These are phyloP conservation scores for Sebastes elongatus DNA, from an alignment of 2,797 vertebrate species.

Conservation along the genomic window DNA sequence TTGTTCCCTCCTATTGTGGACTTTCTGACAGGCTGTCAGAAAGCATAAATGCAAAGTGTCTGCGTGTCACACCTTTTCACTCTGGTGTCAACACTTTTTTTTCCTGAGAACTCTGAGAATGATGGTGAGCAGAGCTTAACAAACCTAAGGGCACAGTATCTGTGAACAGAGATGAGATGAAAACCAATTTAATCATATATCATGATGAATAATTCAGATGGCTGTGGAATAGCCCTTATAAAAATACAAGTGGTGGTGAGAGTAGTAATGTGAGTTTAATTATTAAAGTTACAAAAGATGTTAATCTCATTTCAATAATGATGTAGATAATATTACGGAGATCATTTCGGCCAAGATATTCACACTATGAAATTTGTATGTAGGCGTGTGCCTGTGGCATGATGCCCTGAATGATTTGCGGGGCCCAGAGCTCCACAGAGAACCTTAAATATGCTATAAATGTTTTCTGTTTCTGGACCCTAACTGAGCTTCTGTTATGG, in stretches of 20 bases:
- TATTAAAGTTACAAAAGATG: not conserved
- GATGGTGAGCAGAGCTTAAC: not conserved
- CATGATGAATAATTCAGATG: not conserved
- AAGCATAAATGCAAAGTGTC: conserved; percentile 30
- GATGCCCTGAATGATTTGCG: not conserved
- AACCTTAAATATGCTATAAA: not conserved
- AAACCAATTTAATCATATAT: not conserved
- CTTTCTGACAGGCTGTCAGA: conserved; percentile 46
- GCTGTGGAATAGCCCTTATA: not conserved
- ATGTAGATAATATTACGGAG: not conserved
- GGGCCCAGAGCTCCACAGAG: not conserved
- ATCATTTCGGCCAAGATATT: not conserved
- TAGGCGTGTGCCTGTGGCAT: not conserved
- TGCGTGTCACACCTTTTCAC: conserved; percentile 38
- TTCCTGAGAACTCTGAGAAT: not conserved
- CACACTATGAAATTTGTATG: not conserved
- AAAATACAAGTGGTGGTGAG: not conserved
- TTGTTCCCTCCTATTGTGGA: conserved; percentile 11
- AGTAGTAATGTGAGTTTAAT: not conserved
- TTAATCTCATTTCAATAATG: not conserved
- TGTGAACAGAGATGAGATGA: not conserved
- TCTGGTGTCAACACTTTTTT: conserved; percentile 18
- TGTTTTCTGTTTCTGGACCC: not conserved
- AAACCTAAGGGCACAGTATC: not conserved
- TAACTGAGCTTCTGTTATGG: not conserved